Evolutionary conservation across 2,797 vertebrate species (phyloP).

Genomic region (Gastrophryne carolinensis): DNA sequence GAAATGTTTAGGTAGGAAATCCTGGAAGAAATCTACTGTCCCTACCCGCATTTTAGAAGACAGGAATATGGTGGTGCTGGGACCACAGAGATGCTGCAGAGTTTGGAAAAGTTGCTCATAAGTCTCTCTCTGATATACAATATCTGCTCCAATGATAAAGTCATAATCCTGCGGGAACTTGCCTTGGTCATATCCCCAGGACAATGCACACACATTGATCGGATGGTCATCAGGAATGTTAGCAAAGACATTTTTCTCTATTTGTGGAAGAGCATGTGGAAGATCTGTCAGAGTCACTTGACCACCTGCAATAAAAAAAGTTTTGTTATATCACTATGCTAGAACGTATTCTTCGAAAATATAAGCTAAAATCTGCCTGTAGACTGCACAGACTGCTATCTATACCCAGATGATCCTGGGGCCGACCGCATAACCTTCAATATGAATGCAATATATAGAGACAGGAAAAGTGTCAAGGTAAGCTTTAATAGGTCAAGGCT

Average conservation of each 20-base stretch:
- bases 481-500: too few species aligned
- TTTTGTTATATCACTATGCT: too few species aligned
- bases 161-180: constrained; percentile 77
- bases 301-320: constrained; percentile 68
- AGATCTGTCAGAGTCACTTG: constrained; percentile 83
- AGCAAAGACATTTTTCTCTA: constrained; percentile 71
- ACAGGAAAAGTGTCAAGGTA: too few species aligned
- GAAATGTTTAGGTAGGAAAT: constrained; percentile 71
- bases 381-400: too few species aligned
- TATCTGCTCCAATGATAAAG: constrained; percentile 80
- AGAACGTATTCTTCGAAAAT: too few species aligned
- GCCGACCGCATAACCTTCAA: too few species aligned
- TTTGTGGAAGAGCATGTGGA: constrained; percentile 74
- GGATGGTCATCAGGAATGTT: constrained; percentile 66
- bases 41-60: constrained; percentile 77
- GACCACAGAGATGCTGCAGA: constrained; percentile 72
- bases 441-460: too few species aligned
- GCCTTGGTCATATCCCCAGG: constrained; percentile 78
- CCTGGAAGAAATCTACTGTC: constrained; percentile 72
- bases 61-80: constrained; percentile 67
- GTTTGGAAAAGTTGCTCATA: constrained; percentile 76
- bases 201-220: constrained; percentile 68
- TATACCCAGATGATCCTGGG: too few species aligned
- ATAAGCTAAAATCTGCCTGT: too few species aligned
- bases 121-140: constrained; percentile 77